Base-by-base conservation (phyloP, 2,888 invertebrate genomes). In the Rutpela maculata region DNA sequence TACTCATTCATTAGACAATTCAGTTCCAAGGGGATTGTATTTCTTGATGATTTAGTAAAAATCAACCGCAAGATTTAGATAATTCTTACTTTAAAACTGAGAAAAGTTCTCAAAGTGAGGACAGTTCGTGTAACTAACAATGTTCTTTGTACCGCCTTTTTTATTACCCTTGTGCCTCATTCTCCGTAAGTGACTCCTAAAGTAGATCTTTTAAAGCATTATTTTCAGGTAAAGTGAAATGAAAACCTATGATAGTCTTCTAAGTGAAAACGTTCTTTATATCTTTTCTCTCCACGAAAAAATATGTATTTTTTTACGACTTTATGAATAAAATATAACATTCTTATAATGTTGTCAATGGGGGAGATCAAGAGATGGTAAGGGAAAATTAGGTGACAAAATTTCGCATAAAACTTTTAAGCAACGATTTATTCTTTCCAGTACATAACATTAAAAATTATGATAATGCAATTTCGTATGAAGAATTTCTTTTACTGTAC, bases 121-220 rank as follows among this genome's bases (percentile, higher is more conserved):
- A 43, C 65, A 50, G 26, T 22, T 62, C 62, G 10, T 22, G 5
- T 62, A 65, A 65, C 65, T 65, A 65, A 43, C 43, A 43, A 17
- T 38, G 43, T 65, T 26, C 62, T 17, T 43, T 10, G 43, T 18
- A 17, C 65, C 19, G 65, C 12, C 65, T 43, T 38, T 65, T 65
- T 65, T 19, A 43, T 65, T 38, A 19, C 65, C 65, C 19, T 15
- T 17, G 65, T 43, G 65, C 22, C 65, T 43, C 65, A 12, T 65
- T 65, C 19, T 43, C 65, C 65, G 43, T 65, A 65, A 65, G 65
- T 65, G 43, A 65, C 43, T 65, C 65, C 65, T 65, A 65, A 65
- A 65, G 43, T 65, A 65, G 43, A 65, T 50, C 43, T 22, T 65
- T 65, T 38, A 65, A 65, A 65, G 38, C 65, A 38, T 65, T 65